Evolutionary conservation across 2,113 vertebrate genomes (phyloP), one percentile per base, ranked within the genome.

Genomic region (Cettia cetti): DNA sequence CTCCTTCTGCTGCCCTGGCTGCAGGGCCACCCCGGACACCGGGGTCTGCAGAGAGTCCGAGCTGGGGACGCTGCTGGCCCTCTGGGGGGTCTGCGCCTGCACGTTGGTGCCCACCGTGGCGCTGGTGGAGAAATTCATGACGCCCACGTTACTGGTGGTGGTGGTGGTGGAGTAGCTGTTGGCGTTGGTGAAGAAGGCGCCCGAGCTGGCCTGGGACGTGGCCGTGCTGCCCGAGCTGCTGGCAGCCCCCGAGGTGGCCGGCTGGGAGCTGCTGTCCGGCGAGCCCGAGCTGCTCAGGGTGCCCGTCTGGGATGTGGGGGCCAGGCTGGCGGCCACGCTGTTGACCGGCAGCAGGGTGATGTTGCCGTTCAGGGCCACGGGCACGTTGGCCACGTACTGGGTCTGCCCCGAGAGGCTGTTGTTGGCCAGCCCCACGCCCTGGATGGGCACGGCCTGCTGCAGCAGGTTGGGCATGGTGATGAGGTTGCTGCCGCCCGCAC

Each of bases 341-440:
- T 98, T 99, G 81, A 99, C 98, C 0, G 99, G 99, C 90, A 99
- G 96, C 93, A 99, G 92, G 8, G 99, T 99, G 96, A 99, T 99
- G 96, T 99, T 99, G 81, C 99, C 99, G 39, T 99, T 99, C 7
- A 99, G 98, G 33, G 98, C 98, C 89, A 99, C 97, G 3, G 99
- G 99, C 97, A 99, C 98, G 61, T 99, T 99, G 89, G 99, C 98
- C 94, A 99, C 97, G 64, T 99, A 99, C 86, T 99, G 99, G 37
- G 98, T 97, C 96, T 99, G 99, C 96, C 98, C 99, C 13, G 99
- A 99, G 95, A 99, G 98, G 70, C 98, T 82, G 23, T 98, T 97
- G 94, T 98, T 99, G 81, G 98, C 96, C 80, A 99, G 81, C 45
- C 98, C 98, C 81, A 99, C 97, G n/a, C 99, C 99, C 95, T 99